Percentiles rank a stretch among this genome's conserved stretches.
phyloP scores from a whole-genome alignment of 2,797 vertebrate genomes.

The Lutjanus campechanus region DNA sequence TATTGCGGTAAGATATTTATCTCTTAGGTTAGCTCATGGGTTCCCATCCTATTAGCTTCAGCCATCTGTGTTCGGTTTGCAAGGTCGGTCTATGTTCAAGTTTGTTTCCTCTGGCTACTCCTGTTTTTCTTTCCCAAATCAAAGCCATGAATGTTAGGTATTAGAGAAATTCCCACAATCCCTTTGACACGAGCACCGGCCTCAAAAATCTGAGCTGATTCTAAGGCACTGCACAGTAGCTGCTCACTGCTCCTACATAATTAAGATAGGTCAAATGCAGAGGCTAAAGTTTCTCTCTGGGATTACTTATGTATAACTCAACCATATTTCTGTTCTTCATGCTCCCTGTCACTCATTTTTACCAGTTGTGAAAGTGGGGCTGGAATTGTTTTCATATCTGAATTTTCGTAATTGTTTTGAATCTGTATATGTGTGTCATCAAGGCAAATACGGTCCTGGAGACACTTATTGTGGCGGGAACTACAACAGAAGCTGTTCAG shows the following conservation, averaged over 20 bases:
- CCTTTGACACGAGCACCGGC: neutral
- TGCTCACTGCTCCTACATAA: neutral
- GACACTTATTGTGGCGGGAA: too few relatives aligned
- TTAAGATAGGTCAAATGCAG: neutral
- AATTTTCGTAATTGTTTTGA: too few relatives aligned
- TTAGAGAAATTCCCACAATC: neutral
- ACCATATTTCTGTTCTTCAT: neutral
- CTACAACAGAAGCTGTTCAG: too few relatives aligned
- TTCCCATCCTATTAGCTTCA: neutral
- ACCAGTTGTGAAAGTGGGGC: too few relatives aligned
- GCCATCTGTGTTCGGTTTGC: neutral
- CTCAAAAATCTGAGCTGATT: neutral
- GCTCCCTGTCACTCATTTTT: neutral
- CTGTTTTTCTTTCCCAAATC: neutral
- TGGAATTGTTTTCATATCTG: too few relatives aligned
- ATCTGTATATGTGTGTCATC: too few relatives aligned
- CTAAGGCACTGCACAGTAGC: neutral
- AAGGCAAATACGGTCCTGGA: too few relatives aligned
- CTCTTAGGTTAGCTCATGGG: neutral
- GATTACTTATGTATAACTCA: neutral
- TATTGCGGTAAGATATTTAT: neutral
- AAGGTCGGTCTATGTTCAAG: neutral
- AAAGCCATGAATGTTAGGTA: neutral
- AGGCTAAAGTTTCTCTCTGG: neutral
- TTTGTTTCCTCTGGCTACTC: neutral